Conservation (phyloP, 2,797 vertebrate genomes). For the Glyptemys insculpta region DNA sequence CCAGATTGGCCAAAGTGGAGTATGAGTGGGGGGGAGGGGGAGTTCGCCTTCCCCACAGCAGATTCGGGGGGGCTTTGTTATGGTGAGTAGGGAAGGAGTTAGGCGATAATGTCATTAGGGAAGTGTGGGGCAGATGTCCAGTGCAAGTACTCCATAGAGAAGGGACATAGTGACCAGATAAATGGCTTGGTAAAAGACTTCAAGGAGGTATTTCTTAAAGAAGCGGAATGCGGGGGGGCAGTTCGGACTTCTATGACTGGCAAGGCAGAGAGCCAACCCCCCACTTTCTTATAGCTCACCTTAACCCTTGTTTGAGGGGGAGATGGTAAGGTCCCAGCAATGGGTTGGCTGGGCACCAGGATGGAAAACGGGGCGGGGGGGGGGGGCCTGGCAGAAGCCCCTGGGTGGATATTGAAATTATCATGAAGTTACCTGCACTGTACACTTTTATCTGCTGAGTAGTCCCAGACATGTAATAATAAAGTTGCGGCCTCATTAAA, state of each 20-base stretch:
- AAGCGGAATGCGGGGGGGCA: neutral
- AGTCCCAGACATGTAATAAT: neutral
- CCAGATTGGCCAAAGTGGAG: too few relatives aligned
- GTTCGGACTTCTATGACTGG: neutral
- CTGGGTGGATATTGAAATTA: neutral
- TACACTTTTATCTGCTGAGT: neutral
- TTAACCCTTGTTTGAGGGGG: neutral
- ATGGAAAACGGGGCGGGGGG: neutral
- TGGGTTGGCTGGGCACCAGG: neutral
- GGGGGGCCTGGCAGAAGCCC: neutral
- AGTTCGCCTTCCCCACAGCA: too few relatives aligned
- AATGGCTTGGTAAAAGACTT: neutral
- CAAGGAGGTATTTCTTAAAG: neutral
- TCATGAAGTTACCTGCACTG: neutral
- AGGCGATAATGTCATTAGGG: too few relatives aligned
- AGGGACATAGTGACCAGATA: neutral
- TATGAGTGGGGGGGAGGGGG: too few relatives aligned
- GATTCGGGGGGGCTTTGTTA: too few relatives aligned
- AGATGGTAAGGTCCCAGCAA: neutral
- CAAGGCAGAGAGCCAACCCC: neutral
- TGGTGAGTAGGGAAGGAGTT: too few relatives aligned
- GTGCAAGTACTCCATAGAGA: too few relatives aligned
- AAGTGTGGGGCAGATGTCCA: too few relatives aligned
- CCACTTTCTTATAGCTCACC: neutral
- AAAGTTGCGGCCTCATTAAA: neutral